Percentiles rank a stretch among this genome's conserved stretches.
Evolutionary conservation across 2,888 invertebrate species (phyloP).

Genomic region (Micoletzkya japonica): DNA sequence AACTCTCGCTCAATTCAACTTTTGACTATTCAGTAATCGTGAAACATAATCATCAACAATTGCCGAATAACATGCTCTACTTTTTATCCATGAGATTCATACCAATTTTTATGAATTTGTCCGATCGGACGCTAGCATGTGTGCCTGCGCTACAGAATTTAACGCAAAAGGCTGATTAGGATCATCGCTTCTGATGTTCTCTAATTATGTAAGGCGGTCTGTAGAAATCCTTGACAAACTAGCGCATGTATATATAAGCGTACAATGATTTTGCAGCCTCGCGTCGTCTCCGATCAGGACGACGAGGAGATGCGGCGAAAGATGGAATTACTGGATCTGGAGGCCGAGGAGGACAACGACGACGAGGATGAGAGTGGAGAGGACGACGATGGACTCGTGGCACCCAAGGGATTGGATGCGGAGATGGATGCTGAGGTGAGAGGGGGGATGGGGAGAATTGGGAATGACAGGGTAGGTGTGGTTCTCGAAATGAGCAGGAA

Average conservation of each 20-base stretch:
- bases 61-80: no score
- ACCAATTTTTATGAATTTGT: no score
- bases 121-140: no score
- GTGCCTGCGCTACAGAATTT: no score
- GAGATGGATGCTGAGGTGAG: constrained; percentile 54
- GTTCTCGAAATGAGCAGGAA: background rate
- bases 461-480: background rate
- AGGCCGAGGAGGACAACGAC: constrained; percentile 46
- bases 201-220: no score
- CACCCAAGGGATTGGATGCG: constrained; percentile 60
- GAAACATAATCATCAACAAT: no score
- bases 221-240: no score
- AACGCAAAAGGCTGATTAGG: no score
- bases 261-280: constrained; percentile 73
- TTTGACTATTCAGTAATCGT: no score
- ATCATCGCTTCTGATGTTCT: no score
- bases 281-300: constrained; percentile 96
- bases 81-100: no score
- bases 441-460: constrained; percentile 1
- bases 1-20: no score
- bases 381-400: constrained; percentile 55
- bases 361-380: constrained; percentile 58
- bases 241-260: background rate
- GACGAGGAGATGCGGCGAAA: constrained; percentile 77
- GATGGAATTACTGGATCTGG: constrained; percentile 46